A percentile compares a stretch with the other conserved stretches of the same genome.
phyloP scores from a whole-genome alignment of 2,888 invertebrate species.

The Ennomos fuscantarius region DNA sequence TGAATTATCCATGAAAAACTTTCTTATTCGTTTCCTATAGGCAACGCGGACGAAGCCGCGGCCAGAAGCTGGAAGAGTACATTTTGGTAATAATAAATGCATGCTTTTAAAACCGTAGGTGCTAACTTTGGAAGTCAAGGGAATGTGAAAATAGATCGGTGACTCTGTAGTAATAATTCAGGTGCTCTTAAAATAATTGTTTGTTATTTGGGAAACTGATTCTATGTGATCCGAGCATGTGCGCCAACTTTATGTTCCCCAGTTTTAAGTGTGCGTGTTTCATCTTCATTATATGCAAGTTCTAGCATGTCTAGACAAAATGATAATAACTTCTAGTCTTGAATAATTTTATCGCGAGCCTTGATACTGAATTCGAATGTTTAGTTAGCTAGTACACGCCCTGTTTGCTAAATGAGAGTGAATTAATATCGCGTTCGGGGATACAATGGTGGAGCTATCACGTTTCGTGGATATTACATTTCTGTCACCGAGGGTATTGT shows the following conservation, averaged over 20 bases:
- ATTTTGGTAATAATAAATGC: no score
- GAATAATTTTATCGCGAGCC: conserved; percentile 44
- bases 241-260: conserved; percentile 3
- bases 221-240: background rate
- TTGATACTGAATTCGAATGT: conserved; percentile 32
- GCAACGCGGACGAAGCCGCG: no score
- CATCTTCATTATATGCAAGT: conserved; percentile 20
- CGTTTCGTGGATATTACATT: conserved; percentile 4
- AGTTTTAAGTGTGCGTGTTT: conserved; percentile 5
- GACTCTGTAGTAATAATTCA: no score
- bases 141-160: no score
- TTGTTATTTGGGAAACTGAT: no score
- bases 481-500: background rate
- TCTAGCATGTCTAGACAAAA: conserved; percentile 36
- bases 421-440: conserved; percentile 15
- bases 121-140: no score
- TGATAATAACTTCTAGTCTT: conserved; percentile 25
- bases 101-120: no score
- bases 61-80: no score
- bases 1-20: no score
- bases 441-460: conserved; percentile 7
- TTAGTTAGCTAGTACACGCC: conserved; percentile 39
- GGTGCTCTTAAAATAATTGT: no score
- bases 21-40: no score
- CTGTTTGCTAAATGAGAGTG: conserved; percentile 33